phyloP scores from a whole-genome alignment of 2,113 vertebrate genomes.

The Cyanistes caeruleus region DNA sequence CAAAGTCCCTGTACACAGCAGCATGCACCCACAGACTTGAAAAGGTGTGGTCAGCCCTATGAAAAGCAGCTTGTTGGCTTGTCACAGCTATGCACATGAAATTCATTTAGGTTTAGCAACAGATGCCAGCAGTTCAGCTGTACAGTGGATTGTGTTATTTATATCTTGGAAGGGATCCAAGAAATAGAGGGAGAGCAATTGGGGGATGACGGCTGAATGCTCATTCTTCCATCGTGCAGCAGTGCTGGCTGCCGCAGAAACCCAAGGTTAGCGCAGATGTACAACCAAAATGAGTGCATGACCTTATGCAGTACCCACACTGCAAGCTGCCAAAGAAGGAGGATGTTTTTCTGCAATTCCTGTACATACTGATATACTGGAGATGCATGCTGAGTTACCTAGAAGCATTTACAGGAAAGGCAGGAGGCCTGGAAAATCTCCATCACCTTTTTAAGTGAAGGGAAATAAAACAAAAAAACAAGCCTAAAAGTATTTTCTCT shows the following conservation, averaged over 20 bases:
- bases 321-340: background rate
- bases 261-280: fast-evolving
- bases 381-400: background rate
- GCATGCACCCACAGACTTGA: fast-evolving
- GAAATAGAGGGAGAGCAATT: background rate
- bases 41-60: background rate
- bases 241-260: background rate
- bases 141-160: background rate
- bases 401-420: background rate
- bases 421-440: background rate
- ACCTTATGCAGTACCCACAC: background rate
- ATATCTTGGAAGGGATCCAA: slow-evolving; percentile 6
- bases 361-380: background rate
- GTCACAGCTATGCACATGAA: background rate
- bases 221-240: background rate
- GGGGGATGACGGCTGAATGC: background rate
- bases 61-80: background rate
- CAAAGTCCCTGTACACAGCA: fast-evolving
- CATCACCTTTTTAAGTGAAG: background rate
- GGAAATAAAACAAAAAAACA: background rate
- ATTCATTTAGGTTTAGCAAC: background rate
- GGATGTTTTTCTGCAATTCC: background rate
- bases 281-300: fast-evolving
- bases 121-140: slow-evolving; percentile 22
- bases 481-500: background rate